Base-by-base conservation (phyloP, 2,888 invertebrate species). In the Fragum fragum region DNA sequence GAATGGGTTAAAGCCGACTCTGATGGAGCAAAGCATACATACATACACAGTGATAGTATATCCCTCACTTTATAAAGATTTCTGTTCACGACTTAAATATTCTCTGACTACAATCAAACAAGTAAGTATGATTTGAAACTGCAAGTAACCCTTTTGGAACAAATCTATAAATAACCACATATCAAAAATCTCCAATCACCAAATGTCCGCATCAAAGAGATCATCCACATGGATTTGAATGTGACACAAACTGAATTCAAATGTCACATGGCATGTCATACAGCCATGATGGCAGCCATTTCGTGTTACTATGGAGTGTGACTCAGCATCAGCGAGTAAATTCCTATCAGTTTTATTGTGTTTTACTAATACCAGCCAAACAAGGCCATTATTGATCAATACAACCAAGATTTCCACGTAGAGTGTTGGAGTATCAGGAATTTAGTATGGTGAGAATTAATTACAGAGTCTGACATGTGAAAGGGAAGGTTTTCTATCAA, bases 221-320 rank as follows among this genome's bases (percentile, higher is more conserved):
- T 52, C 14, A 52, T 52, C 28, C 57, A 57, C 23, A 47, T 47
- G 47, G 5, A 47, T 47, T 47, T 18, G 14, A 47, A 47, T 47
- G 47, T 47, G 16, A 47, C 47, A 47, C 47, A 47, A 14, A 9
- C 47, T 47, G 32, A 47, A 47, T 9, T 47, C 47, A 1, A 47
- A 14, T 47, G 14, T 47, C 47, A n/a, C n/a, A 18, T 26, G 39
- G 36, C 26, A 66, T 23, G 26, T 21, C 42, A 66, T 0, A 23
- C 5, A 36, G 32, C 32, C 32, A 36, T 36, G 21, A 11, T 23
- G 42, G 66, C 66, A 42, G 66, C 66, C 66, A 66, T 66, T 42
- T 66, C 42, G 66, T 66, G 66, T 66, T 39, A 21, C 66, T 23
- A 23, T n/a, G 36, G 66, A 26, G 26, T 16, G 26, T 66, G 66